Evolutionary conservation across 2,113 vertebrate species (phyloP).

Genomic region (Sterrhoptilus dennistouni): DNA sequence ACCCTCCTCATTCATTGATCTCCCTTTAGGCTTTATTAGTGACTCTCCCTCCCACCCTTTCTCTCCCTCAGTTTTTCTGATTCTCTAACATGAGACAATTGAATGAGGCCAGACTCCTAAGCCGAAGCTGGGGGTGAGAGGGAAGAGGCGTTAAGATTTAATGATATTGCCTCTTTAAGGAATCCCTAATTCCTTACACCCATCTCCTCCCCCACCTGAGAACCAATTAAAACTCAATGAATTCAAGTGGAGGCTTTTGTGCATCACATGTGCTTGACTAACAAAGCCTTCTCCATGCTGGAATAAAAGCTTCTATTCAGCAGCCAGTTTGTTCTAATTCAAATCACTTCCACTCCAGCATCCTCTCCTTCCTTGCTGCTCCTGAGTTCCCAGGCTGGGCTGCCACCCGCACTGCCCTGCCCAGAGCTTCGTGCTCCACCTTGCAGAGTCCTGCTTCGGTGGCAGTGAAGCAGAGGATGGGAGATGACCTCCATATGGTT

Average conservation of each 20-base stretch:
- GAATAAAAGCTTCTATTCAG: slow-evolving; percentile 84
- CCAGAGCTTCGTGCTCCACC: slow-evolving; percentile 32
- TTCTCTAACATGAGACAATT: slow-evolving; percentile 50
- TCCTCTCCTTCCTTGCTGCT: slow-evolving; percentile 62
- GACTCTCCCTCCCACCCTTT: slow-evolving; percentile 39
- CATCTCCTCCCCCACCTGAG: slow-evolving; percentile 84
- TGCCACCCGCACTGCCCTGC: slow-evolving; percentile 6
- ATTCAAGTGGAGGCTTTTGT: slow-evolving; percentile 84
- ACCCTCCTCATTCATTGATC: slow-evolving; percentile 56
- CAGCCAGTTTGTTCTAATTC: slow-evolving; percentile 78
- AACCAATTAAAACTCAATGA: slow-evolving; percentile 85
- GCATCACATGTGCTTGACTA: slow-evolving; percentile 79
- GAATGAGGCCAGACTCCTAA: slow-evolving; percentile 51
- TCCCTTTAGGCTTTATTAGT: slow-evolving; percentile 23
- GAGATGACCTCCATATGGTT: neutral
- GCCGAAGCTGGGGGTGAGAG: slow-evolving; percentile 27
- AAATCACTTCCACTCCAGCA: slow-evolving; percentile 79
- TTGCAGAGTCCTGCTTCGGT: neutral
- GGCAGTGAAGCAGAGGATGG: neutral
- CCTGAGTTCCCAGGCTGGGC: slow-evolving; percentile 72
- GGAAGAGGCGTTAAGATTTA: slow-evolving; percentile 62
- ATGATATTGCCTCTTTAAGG: slow-evolving; percentile 77
- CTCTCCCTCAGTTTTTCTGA: slow-evolving; percentile 47
- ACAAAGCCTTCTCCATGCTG: slow-evolving; percentile 80
- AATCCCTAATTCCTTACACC: slow-evolving; percentile 75